Percentiles rank a stretch among this genome's conserved stretches.
Conservation (phyloP, 2,113 vertebrate species). For the Eupsittula cactorum region DNA sequence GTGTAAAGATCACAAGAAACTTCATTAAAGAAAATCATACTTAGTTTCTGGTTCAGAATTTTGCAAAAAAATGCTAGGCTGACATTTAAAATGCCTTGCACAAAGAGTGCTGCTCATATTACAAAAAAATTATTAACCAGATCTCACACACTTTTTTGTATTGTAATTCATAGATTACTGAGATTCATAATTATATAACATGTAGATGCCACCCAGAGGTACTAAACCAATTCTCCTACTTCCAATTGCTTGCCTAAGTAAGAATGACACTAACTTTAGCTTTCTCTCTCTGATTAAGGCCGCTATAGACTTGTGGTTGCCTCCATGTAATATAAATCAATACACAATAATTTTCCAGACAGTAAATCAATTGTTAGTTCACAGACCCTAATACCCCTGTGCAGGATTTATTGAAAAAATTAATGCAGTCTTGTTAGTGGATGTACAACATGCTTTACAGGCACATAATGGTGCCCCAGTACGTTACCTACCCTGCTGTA, state of each 20-base stretch:
- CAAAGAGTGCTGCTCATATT: constrained; percentile 48
- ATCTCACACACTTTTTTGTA: constrained; percentile 60
- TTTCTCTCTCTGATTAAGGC: constrained; percentile 79
- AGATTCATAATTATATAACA: constrained; percentile 77
- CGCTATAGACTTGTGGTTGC: constrained; percentile 73
- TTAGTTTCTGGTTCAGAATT: background rate
- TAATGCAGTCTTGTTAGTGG: constrained; percentile 81
- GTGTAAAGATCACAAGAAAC: background rate
- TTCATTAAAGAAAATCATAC: constrained; percentile 19
- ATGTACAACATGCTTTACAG: constrained; percentile 58
- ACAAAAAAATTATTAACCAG: constrained; percentile 65
- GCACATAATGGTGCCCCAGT: constrained; percentile 32
- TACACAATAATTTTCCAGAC: constrained; percentile 86
- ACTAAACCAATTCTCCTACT: constrained; percentile 72
- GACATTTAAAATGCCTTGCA: constrained; percentile 69
- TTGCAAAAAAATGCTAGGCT: constrained; percentile 36
- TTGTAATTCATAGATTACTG: constrained; percentile 75
- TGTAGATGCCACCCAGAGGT: constrained; percentile 74
- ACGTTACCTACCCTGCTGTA: background rate
- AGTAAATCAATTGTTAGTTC: constrained; percentile 84
- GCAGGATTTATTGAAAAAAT: constrained; percentile 78
- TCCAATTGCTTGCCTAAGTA: constrained; percentile 77
- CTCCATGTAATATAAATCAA: constrained; percentile 79
- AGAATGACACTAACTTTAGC: constrained; percentile 76
- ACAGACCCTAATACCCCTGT: constrained; percentile 72